Evolutionary conservation across 2,797 vertebrate genomes (phyloP), one percentile per base, ranked within the genome.

Genomic region (Neosilurus mollespiculum): DNA sequence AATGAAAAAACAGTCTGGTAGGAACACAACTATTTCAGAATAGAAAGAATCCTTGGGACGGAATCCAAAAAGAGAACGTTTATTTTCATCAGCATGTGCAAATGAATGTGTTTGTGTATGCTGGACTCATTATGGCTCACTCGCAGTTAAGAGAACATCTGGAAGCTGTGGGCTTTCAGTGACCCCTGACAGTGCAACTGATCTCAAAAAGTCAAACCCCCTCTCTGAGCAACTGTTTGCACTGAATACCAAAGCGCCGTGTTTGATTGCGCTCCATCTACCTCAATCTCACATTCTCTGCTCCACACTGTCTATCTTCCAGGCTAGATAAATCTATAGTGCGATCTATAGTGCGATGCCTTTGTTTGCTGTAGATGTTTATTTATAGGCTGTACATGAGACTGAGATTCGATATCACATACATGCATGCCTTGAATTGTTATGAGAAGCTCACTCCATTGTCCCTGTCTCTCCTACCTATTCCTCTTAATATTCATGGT

Each of bases 361-460:
- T 91, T 81, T 87, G 82, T 89, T 88, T 88, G 83, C 70, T 59
- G 72, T 67, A 78, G 71, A 78, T 86, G 81, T 89, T 91, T 86
- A 90, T 92, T 90, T 89, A 89, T 85, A 84, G 64, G 77, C 87
- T 89, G 86, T 85, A 88, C 87, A 71, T 80, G 86, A 90, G 90
- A 84, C 80, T 67, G 78, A 87, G 90, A 91, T 89, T 91, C 88
- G 88, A 83, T 85, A 62, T 85, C 87, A 73, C 51, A 83, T 76
- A 53, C 3, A 87, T 86, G 86, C 91, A 89, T 93, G 93, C 86
- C 88, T 86, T 75, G 92, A 94, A 93, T 94, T 78, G 87, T 56
- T 87, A 93, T 94, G 87, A 90, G 88, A 75, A 84, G 34, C 87
- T 88, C 37, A 43, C 59, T 61, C 64, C 76, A 49, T 80, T 83